Evolutionary conservation across 2,888 invertebrate species (phyloP).

Genomic region (Lypha dubia): DNA sequence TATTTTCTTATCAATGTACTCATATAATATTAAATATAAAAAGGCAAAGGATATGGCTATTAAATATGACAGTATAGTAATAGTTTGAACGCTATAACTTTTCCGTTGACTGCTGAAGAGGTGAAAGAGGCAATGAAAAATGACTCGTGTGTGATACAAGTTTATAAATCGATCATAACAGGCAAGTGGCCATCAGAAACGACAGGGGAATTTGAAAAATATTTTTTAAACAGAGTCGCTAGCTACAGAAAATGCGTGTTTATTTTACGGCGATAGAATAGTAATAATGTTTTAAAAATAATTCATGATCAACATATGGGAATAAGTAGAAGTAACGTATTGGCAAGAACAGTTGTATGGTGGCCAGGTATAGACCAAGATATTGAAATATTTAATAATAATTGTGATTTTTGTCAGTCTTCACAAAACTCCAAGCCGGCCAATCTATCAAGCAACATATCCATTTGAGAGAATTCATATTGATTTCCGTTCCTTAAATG

Average conservation of each 20-base stretch:
- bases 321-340: conserved; percentile 76
- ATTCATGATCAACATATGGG: conserved; percentile 76
- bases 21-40: conserved; percentile 53
- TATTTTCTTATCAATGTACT: too few species aligned
- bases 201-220: conserved; percentile 18
- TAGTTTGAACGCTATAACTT: conserved; percentile 29
- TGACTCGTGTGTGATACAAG: neutral
- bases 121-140: conserved; percentile 11
- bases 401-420: conserved; percentile 65
- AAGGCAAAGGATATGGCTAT: conserved; percentile 47
- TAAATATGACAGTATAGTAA: conserved; percentile 54
- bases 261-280: conserved; percentile 68
- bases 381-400: conserved; percentile 74
- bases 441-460: conserved; percentile 34
- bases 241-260: conserved; percentile 57
- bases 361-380: conserved; percentile 77
- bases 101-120: conserved; percentile 33
- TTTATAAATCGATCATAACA: conserved; percentile 28
- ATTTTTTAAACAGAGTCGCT: conserved; percentile 52
- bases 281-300: conserved; percentile 70
- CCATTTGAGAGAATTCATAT: conserved; percentile 71
- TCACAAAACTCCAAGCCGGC: conserved; percentile 5
- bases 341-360: conserved; percentile 76
- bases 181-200: conserved; percentile 45
- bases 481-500: conserved; percentile 44